Evolutionary conservation across 2,888 invertebrate species (phyloP).

Genomic region (Melipona beecheii): DNA sequence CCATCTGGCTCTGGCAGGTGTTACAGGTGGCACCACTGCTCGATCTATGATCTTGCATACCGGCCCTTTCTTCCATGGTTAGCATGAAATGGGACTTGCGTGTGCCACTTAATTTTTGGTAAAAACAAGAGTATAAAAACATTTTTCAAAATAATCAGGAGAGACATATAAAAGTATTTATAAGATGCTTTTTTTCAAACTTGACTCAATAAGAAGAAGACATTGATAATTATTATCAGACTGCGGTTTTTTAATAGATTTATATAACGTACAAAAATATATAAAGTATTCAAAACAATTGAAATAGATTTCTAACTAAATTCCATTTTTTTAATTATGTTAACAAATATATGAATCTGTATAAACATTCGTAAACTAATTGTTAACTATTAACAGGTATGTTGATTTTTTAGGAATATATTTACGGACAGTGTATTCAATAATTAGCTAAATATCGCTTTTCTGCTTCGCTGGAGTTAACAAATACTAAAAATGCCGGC

Average conservation of each 20-base stretch:
- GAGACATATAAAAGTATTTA: no score
- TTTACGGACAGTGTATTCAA: constrained; percentile 11
- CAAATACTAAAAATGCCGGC: constrained; percentile 88
- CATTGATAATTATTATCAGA: background rate
- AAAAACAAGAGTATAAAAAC: background rate
- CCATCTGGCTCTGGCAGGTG: constrained; percentile 71
- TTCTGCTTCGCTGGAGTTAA: constrained; percentile 86
- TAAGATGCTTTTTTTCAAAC: background rate
- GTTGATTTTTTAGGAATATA: constrained; percentile 22
- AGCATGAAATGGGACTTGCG: background rate
- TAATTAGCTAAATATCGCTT: constrained; percentile 85
- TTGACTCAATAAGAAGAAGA: background rate
- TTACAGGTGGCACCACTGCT: constrained; percentile 68
- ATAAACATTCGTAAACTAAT: background rate
- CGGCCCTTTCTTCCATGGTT: constrained; percentile 21
- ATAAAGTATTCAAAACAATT: constrained; percentile 16
- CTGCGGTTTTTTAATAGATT: constrained; percentile 7
- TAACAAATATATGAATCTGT: background rate
- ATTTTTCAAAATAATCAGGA: background rate
- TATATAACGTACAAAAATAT: constrained; percentile 26
- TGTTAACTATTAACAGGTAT: background rate
- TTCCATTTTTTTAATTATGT: background rate
- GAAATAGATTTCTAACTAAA: constrained; percentile 37
- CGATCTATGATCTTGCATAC: constrained; percentile 29
- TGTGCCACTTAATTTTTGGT: background rate